Evolutionary conservation across 1,140 invertebrate species (phyloP).

Genomic region (Adelges cooleyi): DNA sequence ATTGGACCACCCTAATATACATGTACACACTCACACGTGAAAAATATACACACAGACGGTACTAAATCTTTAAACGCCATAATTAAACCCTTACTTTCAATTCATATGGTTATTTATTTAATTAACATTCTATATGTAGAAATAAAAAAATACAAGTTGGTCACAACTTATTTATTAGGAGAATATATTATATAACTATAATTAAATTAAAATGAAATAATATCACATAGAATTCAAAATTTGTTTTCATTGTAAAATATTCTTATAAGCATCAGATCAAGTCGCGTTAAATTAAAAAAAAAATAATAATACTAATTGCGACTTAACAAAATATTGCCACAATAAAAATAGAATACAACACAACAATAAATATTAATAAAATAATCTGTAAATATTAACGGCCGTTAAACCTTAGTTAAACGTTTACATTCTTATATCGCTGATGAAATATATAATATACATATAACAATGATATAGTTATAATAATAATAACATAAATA

Average conservation of each 20-base stretch:
- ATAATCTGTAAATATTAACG: not conserved
- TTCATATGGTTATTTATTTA: too few relatives aligned
- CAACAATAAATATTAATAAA: conserved; percentile 1
- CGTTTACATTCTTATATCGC: not conserved
- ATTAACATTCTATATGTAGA: too few relatives aligned
- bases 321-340: not conserved
- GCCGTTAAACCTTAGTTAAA: not conserved
- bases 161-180: not conserved
- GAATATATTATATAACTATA: not conserved
- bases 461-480: not conserved
- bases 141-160: too few relatives aligned
- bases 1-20: too few relatives aligned
- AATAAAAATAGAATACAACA: not conserved
- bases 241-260: not conserved
- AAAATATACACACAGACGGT: too few relatives aligned
- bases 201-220: conserved; percentile 10
- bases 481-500: not conserved
- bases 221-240: conserved; percentile 3
- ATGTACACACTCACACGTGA: too few relatives aligned
- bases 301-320: not conserved
- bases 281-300: not conserved
- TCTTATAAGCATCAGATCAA: not conserved
- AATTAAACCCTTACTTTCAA: too few relatives aligned
- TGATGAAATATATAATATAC: not conserved
- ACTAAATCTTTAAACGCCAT: too few relatives aligned